A percentile compares a stretch with the other conserved stretches of the same genome.
phyloP scores from a whole-genome alignment of 2,797 vertebrate genomes.

The Nyctibius grandis region DNA sequence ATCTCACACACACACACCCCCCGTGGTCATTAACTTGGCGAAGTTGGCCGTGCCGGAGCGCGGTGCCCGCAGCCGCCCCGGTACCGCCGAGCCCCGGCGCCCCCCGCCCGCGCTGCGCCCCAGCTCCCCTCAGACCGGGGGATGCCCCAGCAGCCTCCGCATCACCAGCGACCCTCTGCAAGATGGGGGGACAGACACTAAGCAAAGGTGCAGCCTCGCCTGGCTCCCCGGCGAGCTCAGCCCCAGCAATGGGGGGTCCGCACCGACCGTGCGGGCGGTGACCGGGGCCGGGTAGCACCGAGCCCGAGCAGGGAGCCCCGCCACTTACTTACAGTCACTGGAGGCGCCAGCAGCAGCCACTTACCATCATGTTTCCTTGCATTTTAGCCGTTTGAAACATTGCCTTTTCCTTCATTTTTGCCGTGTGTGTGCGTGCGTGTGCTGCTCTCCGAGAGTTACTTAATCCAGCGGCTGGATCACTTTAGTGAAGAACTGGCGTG shows the following conservation, averaged over 20 bases:
- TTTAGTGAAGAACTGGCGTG: constrained; percentile 30
- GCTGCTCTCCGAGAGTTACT: constrained; percentile 63
- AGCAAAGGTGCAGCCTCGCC: not conserved
- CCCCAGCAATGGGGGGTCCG: not conserved
- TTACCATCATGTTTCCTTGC: constrained; percentile 91
- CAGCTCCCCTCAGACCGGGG: not conserved
- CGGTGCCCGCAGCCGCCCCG: not conserved
- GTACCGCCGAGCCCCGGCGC: not conserved
- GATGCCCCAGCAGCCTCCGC: not conserved
- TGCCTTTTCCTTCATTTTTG: constrained; percentile 90
- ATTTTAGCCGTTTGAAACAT: constrained; percentile 97
- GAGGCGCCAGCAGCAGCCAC: constrained; percentile 48
- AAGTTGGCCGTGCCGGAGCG: constrained; percentile 40
- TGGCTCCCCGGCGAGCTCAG: not conserved
- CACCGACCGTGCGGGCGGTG: not conserved
- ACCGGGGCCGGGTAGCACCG: not conserved
- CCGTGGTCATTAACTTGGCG: constrained; percentile 37
- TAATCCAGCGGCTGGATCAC: constrained; percentile 72
- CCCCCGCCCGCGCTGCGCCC: not conserved
- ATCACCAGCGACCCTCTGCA: not conserved
- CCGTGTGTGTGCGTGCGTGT: constrained; percentile 29
- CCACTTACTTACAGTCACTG: not conserved
- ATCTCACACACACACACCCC: not conserved
- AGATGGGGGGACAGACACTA: rapidly evolving
- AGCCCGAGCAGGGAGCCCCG: not conserved